Percentiles rank a stretch among this genome's conserved stretches.
These are phyloP conservation scores for Anthrax anthrax DNA, from an alignment of 2,888 invertebrate species.

Conservation along the genomic window DNA sequence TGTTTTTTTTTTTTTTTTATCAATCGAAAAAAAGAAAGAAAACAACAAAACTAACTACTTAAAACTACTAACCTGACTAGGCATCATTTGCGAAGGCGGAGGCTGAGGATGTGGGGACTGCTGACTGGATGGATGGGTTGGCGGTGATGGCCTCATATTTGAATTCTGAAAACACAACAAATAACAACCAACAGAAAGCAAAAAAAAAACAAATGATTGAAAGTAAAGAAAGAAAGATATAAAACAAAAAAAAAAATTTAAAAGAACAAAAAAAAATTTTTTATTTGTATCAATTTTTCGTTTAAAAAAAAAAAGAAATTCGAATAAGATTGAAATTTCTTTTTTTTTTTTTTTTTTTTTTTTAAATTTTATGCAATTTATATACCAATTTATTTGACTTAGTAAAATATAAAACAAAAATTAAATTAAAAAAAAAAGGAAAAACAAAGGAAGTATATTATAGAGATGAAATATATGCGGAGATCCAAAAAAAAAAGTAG, in stretches of 20 bases:
- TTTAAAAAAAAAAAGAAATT: not conserved
- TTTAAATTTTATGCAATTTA: too few relatives aligned
- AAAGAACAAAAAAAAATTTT: not conserved
- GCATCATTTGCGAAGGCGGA: slow-evolving; percentile 74
- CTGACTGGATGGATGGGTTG: slow-evolving; percentile 79
- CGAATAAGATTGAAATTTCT: too few relatives aligned
- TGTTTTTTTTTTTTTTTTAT: too few relatives aligned
- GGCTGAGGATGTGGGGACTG: slow-evolving; percentile 75
- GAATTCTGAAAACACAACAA: slow-evolving; percentile 47
- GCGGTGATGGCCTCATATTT: slow-evolving; percentile 68
- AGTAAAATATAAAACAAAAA: too few relatives aligned
- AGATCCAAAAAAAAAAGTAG: too few relatives aligned
- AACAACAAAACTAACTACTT: not conserved
- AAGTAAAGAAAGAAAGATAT: slow-evolving; percentile 7
- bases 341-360: too few relatives aligned
- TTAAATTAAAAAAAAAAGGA: too few relatives aligned
- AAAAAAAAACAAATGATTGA: slow-evolving; percentile 10
- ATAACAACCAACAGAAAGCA: slow-evolving; percentile 15
- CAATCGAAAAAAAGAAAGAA: too few relatives aligned
- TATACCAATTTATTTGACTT: too few relatives aligned
- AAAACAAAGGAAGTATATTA: too few relatives aligned
- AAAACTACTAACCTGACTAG: slow-evolving; percentile 42
- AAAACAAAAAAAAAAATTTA: slow-evolving; percentile 9
- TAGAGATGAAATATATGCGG: too few relatives aligned
- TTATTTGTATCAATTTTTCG: too few relatives aligned